A percentile compares a stretch with the other conserved stretches of the same genome.
Evolutionary conservation across 2,797 vertebrate species (phyloP).

Genomic region (Artibeus jamaicensis): DNA sequence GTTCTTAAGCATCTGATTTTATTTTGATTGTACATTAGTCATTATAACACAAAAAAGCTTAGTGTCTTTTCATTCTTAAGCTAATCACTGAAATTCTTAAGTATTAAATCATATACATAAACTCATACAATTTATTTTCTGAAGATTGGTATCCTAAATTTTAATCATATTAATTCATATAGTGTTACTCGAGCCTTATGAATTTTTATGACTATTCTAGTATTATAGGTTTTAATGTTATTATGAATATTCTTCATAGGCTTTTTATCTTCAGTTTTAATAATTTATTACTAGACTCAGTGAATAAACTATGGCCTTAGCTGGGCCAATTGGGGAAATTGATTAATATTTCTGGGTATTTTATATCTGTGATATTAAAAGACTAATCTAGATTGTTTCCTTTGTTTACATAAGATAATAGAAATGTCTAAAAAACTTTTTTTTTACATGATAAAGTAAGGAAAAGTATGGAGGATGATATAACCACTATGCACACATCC

Average conservation of each 20-base stretch:
- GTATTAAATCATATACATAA: not conserved
- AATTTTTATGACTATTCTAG: not conserved
- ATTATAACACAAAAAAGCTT: not conserved
- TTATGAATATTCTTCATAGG: not conserved
- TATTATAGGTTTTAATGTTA: not conserved
- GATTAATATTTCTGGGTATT: not conserved
- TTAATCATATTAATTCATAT: not conserved
- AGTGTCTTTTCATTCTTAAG: not conserved
- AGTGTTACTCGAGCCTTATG: not conserved
- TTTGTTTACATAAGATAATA: not conserved
- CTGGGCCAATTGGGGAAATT: not conserved
- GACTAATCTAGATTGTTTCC: not conserved
- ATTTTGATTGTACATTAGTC: not conserved
- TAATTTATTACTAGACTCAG: not conserved
- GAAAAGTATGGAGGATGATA: not conserved
- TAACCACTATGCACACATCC: not conserved
- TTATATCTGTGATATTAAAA: not conserved
- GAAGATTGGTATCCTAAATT: constrained; percentile 1
- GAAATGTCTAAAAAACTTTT: not conserved
- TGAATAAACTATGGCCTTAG: not conserved
- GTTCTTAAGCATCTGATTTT: not conserved
- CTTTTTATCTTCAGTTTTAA: not conserved
- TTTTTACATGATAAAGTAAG: not conserved
- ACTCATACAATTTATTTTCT: not conserved
- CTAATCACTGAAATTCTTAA: not conserved